Conservation (phyloP, 2,113 vertebrate species). For the Oncorhynchus mykiss region DNA sequence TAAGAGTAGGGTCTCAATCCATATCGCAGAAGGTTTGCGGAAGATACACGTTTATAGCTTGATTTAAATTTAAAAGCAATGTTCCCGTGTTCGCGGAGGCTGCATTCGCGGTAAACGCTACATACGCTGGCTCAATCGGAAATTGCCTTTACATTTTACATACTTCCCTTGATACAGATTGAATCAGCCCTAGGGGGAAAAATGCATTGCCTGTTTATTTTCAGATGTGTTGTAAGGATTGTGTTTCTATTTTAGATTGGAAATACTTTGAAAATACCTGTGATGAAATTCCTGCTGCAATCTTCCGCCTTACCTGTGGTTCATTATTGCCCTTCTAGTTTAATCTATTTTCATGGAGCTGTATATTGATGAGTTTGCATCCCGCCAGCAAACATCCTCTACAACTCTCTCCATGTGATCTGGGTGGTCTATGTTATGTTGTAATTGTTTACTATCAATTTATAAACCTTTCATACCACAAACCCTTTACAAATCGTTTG, state of each 20-base stretch:
- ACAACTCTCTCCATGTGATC: constrained; percentile 78
- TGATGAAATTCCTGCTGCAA: constrained; percentile 79
- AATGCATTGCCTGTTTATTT: not conserved
- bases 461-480: too few relatives aligned
- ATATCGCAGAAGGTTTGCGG: too few relatives aligned
- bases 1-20: not conserved
- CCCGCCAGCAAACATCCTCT: constrained; percentile 70
- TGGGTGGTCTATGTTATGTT: constrained; percentile 65
- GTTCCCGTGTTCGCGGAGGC: too few relatives aligned
- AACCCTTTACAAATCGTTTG: too few relatives aligned
- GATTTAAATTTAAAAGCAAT: too few relatives aligned
- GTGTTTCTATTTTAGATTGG: constrained; percentile 57
- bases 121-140: too few relatives aligned
- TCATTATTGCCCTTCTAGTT: constrained; percentile 73
- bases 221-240: not conserved
- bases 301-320: constrained; percentile 80
- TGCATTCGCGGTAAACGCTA: too few relatives aligned
- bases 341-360: constrained; percentile 77
- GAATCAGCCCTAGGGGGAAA: not conserved
- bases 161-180: too few relatives aligned
- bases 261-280: constrained; percentile 71
- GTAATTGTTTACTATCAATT: too few relatives aligned
- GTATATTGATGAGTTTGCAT: constrained; percentile 57
- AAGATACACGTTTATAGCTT: too few relatives aligned
- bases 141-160: too few relatives aligned